Evolutionary conservation across 2,797 vertebrate genomes (phyloP).

Genomic region (Anas capensis): DNA sequence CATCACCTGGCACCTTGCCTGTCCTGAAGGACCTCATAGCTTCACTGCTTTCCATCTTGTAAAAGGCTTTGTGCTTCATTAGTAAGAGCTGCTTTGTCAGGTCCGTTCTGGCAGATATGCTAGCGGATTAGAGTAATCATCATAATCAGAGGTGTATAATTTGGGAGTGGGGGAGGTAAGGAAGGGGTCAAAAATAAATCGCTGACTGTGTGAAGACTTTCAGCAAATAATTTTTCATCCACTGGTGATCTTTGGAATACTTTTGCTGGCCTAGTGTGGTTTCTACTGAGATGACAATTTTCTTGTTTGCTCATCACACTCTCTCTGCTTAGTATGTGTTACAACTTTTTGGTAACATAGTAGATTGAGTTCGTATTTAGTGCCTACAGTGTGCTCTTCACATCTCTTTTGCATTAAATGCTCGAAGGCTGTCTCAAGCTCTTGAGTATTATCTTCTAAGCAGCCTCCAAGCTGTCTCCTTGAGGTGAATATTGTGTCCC

Average conservation of each 20-base stretch:
- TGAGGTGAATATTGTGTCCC: background rate
- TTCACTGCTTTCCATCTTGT: constrained; percentile 1
- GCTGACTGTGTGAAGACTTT: constrained; percentile 15
- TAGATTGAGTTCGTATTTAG: background rate
- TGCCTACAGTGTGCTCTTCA: background rate
- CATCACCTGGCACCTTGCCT: background rate
- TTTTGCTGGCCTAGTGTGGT: background rate
- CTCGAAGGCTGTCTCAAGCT: background rate
- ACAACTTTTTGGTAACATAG: background rate
- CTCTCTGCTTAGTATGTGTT: background rate
- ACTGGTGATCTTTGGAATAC: background rate
- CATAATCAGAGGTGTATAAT: background rate
- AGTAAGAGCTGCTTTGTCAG: constrained; percentile 25
- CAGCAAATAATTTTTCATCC: constrained; percentile 17
- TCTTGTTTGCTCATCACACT: background rate
- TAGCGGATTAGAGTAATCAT: constrained; percentile 39
- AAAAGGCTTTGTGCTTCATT: background rate
- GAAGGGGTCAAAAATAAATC: background rate
- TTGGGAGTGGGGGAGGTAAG: background rate
- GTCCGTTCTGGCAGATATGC: constrained; percentile 4
- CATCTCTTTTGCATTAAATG: background rate
- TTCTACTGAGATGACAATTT: constrained; percentile 11
- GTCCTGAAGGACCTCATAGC: background rate
- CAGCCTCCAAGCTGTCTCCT: background rate
- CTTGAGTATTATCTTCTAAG: background rate